Percentiles rank a stretch among this genome's conserved stretches.
Conservation (phyloP, 1,140 invertebrate species). For the Helicoverpa armigera region DNA sequence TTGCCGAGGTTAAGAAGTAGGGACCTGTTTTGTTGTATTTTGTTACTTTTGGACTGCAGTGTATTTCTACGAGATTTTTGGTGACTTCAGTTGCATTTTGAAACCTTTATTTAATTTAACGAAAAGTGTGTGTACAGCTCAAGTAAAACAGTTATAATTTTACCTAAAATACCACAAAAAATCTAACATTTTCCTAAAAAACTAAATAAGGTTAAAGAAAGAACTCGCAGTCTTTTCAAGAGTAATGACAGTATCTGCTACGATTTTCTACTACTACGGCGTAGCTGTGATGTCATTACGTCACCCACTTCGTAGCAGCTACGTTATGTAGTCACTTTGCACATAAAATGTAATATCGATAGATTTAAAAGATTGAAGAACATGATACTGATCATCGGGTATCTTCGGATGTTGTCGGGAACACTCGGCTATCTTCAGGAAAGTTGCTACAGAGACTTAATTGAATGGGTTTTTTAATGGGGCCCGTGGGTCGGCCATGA, state of each 20-base stretch:
- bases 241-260: not conserved
- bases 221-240: not conserved
- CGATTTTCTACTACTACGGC: not conserved
- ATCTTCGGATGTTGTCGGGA: not conserved
- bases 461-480: slow-evolving; percentile 46
- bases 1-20: not conserved
- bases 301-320: not conserved
- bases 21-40: not conserved
- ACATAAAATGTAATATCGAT: not conserved
- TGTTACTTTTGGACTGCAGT: not conserved
- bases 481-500: slow-evolving; percentile 30
- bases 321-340: not conserved
- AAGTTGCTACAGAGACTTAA: slow-evolving; percentile 25
- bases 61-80: not conserved
- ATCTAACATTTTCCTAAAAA: no score
- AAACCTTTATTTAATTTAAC: not conserved
- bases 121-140: not conserved
- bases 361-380: not conserved
- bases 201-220: no score
- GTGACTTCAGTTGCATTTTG: no score
- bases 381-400: not conserved
- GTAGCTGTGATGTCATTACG: not conserved
- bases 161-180: not conserved
- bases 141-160: not conserved
- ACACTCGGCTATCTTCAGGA: not conserved